Percentiles rank a stretch among this genome's conserved stretches.
Evolutionary conservation across 2,797 vertebrate genomes (phyloP).

Genomic region (Gymnodraco acuticeps): DNA sequence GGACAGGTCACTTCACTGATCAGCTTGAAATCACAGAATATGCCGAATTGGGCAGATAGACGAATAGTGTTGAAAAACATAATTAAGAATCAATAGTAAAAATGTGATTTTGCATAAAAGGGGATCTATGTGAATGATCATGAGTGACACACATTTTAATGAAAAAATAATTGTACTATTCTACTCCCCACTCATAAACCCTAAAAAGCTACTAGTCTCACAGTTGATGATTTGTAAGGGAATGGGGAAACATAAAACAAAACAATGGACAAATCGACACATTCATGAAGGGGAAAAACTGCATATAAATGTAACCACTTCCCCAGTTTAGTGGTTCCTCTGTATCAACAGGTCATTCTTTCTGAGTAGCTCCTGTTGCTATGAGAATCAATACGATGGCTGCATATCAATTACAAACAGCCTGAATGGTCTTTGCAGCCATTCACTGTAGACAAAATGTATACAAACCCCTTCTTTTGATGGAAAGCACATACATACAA

Average conservation of each 20-base stretch:
- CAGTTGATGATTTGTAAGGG: neutral
- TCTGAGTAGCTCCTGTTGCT: slow-evolving; percentile 61
- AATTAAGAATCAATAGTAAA: neutral
- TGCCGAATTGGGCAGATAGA: neutral
- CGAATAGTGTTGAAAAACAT: neutral
- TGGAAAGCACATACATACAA: neutral
- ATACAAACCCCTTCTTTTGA: neutral
- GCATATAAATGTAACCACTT: neutral
- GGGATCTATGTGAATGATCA: neutral
- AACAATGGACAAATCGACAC: neutral
- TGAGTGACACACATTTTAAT: neutral
- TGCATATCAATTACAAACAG: slow-evolving; percentile 64
- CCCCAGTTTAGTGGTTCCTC: slow-evolving; percentile 12
- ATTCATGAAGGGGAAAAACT: neutral
- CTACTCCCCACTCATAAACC: neutral
- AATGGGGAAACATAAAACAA: neutral
- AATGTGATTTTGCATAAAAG: neutral
- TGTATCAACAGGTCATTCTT: slow-evolving; percentile 38
- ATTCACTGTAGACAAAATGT: slow-evolving; percentile 9
- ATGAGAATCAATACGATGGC: slow-evolving; percentile 36
- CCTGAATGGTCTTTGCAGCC: slow-evolving; percentile 11
- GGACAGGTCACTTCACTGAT: neutral
- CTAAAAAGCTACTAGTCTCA: neutral
- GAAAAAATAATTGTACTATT: neutral
- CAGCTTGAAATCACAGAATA: neutral